Percentiles rank a stretch among this genome's conserved stretches.
Evolutionary conservation across 2,113 vertebrate species (phyloP).

Genomic region (Aix galericulata): DNA sequence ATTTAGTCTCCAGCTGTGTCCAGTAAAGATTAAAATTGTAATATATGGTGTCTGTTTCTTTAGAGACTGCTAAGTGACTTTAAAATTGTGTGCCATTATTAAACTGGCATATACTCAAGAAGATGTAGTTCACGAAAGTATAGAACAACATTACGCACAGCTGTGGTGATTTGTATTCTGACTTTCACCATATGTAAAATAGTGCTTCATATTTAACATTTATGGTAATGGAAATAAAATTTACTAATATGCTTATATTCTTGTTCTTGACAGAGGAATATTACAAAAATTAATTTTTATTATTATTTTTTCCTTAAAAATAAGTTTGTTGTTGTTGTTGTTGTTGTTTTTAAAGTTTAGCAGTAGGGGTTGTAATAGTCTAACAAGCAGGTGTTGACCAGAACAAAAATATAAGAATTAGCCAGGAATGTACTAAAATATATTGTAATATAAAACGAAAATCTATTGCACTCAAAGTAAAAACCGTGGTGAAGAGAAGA

Average conservation of each 20-base stretch:
- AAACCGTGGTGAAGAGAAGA: neutral
- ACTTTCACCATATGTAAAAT: neutral
- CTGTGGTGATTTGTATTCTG: neutral
- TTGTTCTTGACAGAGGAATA: neutral
- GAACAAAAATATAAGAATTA: neutral
- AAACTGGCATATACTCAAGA: slow-evolving; percentile 12
- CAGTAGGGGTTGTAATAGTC: neutral
- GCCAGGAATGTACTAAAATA: neutral
- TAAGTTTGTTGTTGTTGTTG: too few species aligned
- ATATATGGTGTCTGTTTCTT: neutral
- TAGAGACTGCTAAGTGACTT: slow-evolving; percentile 4
- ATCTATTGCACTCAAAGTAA: neutral
- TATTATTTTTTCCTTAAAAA: neutral
- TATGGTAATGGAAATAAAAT: neutral
- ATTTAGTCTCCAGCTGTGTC: slow-evolving; percentile 13
- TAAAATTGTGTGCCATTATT: slow-evolving; percentile 29
- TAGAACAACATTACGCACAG: neutral
- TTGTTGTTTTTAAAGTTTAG: neutral
- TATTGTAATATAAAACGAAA: neutral
- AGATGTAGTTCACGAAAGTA: neutral
- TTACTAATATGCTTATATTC: neutral
- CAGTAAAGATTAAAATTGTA: neutral
- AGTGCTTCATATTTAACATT: neutral
- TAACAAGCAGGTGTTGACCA: neutral
- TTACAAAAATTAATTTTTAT: neutral